Conservation (phyloP, 2,113 vertebrate species). For the Cariama cristata region DNA sequence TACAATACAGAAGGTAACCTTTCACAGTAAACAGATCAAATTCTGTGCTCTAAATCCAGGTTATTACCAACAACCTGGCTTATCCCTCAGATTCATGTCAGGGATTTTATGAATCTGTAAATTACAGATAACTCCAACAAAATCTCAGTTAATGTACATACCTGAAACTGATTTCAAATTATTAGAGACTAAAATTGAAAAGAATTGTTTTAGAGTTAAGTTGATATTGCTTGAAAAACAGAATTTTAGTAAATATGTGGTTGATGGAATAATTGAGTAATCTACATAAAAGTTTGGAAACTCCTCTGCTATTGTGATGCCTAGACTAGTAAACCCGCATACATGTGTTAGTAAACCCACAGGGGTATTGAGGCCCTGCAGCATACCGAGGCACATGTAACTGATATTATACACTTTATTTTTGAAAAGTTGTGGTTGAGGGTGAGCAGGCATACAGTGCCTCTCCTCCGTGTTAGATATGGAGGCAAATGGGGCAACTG, state of each 20-base stretch:
- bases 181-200: not conserved
- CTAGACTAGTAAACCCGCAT: not conserved
- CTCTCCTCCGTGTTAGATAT: not conserved
- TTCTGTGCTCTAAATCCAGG: not conserved
- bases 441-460: not conserved
- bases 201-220: not conserved
- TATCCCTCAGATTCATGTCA: not conserved
- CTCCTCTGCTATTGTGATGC: not conserved
- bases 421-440: not conserved
- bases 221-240: not conserved
- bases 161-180: not conserved
- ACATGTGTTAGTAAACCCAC: not conserved
- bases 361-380: not conserved
- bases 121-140: not conserved
- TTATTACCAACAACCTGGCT: not conserved
- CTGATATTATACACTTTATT: not conserved
- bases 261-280: not conserved
- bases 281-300: not conserved
- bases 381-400: not conserved
- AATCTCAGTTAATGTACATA: not conserved
- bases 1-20: not conserved
- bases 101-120: not conserved
- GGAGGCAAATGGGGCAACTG: not conserved
- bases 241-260: not conserved
- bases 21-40: not conserved